Evolutionary conservation across 1,140 invertebrate species (phyloP).

Genomic region (Macrocentrus cingulum): DNA sequence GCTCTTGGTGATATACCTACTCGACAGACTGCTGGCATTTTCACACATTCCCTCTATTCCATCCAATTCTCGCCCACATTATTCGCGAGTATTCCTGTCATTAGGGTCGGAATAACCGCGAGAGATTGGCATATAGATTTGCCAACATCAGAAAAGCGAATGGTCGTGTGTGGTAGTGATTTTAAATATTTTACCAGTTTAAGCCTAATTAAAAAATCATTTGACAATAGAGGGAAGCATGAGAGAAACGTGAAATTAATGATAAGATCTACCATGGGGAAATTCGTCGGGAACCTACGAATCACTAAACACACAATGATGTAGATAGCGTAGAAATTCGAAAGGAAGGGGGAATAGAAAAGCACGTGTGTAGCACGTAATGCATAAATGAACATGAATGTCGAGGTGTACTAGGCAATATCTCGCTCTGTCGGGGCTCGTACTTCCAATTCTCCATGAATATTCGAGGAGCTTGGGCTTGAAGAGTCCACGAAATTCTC

Average conservation of each 20-base stretch:
- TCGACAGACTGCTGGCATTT: too few relatives aligned
- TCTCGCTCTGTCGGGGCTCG: not conserved
- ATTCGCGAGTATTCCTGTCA: too few relatives aligned
- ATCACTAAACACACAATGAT: not conserved
- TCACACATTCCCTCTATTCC: too few relatives aligned
- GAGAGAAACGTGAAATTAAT: not conserved
- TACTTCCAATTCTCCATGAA: slow-evolving; percentile 2
- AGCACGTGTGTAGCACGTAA: slow-evolving; percentile 1
- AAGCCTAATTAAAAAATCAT: not conserved
- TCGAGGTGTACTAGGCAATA: not conserved
- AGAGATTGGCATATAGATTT: too few relatives aligned
- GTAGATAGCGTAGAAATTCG: not conserved
- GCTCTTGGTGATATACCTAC: too few relatives aligned
- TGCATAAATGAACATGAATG: slow-evolving; percentile 11
- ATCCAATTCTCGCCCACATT: too few relatives aligned
- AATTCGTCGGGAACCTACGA: slow-evolving; percentile 1
- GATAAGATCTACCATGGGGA: not conserved
- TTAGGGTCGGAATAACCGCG: too few relatives aligned
- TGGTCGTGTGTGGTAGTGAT: too few relatives aligned
- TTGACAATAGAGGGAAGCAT: not conserved
- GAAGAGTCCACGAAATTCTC: not conserved
- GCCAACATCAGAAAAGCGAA: too few relatives aligned
- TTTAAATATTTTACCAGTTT: too few relatives aligned
- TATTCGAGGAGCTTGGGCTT: not conserved
- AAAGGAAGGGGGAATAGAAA: not conserved